Conservation (phyloP, 2,888 invertebrate genomes). For the Mesochorus sp. region DNA sequence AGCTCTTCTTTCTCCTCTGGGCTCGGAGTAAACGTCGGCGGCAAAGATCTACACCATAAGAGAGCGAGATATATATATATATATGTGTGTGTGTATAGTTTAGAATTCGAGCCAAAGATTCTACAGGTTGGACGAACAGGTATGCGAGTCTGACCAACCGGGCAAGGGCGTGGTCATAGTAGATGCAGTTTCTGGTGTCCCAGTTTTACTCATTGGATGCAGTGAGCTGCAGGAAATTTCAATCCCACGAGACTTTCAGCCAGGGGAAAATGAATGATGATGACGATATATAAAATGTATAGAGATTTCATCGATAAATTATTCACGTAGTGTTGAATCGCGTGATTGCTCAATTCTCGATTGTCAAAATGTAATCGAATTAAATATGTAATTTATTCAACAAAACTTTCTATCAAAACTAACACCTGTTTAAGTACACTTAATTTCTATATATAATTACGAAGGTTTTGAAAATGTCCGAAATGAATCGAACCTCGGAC, state of each 20-base stretch:
- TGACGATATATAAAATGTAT: slow-evolving; percentile 4
- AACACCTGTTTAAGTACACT: not conserved
- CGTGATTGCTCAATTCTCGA: too few relatives aligned
- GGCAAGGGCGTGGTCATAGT: slow-evolving; percentile 55
- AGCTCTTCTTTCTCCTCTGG: not conserved
- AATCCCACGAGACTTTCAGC: too few relatives aligned
- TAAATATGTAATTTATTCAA: too few relatives aligned
- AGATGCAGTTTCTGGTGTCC: slow-evolving; percentile 44
- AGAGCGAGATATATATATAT: not conserved
- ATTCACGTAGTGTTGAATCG: too few relatives aligned
- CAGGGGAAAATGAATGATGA: too few relatives aligned
- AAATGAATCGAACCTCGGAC: slow-evolving; percentile 21
- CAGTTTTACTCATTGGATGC: slow-evolving; percentile 31
- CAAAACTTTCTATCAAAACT: not conserved
- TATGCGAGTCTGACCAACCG: slow-evolving; percentile 29
- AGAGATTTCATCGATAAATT: too few relatives aligned
- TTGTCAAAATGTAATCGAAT: too few relatives aligned
- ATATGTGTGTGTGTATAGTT: slow-evolving; percentile 6
- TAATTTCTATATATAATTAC: not conserved
- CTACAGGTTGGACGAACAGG: slow-evolving; percentile 48
- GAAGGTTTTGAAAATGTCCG: slow-evolving; percentile 23
- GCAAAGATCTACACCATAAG: not conserved
- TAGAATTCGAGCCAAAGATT: slow-evolving; percentile 55
- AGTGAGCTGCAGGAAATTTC: not conserved
- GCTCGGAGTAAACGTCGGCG: not conserved